A percentile compares a stretch with the other conserved stretches of the same genome.
Evolutionary conservation across 2,797 vertebrate genomes (phyloP).

Genomic region (Sternarchorhynchus goeldii): DNA sequence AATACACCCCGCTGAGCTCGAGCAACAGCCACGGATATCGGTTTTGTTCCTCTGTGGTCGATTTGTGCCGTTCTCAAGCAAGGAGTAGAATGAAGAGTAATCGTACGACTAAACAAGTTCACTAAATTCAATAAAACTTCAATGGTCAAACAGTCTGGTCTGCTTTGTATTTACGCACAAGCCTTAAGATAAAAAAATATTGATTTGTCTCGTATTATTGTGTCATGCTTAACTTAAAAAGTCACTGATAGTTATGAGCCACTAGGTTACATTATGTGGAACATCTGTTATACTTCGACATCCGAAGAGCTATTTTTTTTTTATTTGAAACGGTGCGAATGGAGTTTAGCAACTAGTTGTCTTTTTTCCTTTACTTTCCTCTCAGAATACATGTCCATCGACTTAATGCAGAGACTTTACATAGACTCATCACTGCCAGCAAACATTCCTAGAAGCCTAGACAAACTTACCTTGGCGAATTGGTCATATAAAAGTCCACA

Average conservation of each 20-base stretch:
- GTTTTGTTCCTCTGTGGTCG: no score
- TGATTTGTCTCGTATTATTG: background rate
- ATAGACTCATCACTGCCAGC: no score
- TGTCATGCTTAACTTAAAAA: background rate
- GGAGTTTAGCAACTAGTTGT: background rate
- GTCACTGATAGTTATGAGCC: background rate
- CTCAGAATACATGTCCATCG: background rate
- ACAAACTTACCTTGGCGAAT: constrained; percentile 77
- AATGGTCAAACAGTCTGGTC: background rate
- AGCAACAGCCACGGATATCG: background rate
- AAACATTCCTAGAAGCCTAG: background rate
- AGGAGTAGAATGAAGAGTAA: background rate
- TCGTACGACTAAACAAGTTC: background rate
- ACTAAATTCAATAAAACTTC: no score
- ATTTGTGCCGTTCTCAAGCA: no score
- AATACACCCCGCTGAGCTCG: constrained; percentile 27
- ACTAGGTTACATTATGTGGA: no score
- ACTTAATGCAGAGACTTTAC: background rate
- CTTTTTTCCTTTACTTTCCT: background rate
- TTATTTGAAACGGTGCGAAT: background rate
- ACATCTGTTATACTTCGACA: background rate
- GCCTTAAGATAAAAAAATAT: background rate
- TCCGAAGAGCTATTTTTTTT: no score
- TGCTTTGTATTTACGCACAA: no score
- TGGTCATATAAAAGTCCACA: constrained; percentile 87